Conservation (phyloP, 2,797 vertebrate genomes). For the Leuciscus waleckii region DNA sequence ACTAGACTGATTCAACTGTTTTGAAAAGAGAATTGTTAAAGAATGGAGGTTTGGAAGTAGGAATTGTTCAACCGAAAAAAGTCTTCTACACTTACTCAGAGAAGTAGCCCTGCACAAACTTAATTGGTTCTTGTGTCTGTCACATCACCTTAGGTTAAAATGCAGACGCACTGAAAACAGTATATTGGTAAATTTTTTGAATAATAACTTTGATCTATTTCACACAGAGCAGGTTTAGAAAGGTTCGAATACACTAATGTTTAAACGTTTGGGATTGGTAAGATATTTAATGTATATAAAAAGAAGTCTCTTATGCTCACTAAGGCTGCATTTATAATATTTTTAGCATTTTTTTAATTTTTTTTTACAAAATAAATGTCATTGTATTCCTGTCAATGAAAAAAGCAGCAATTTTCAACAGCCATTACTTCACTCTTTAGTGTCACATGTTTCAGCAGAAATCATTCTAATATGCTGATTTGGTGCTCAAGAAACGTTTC, state of each 20-base stretch:
- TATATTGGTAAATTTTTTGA: not conserved
- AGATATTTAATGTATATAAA: not conserved
- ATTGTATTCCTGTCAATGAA: not conserved
- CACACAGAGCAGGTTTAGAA: not conserved
- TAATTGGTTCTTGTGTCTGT: not conserved
- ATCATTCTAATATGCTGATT: not conserved
- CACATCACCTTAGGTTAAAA: not conserved
- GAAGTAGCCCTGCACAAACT: not conserved
- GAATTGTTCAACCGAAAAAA: not conserved
- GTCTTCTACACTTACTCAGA: not conserved
- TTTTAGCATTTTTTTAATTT: not conserved
- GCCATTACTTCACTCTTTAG: not conserved
- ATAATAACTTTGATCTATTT: not conserved
- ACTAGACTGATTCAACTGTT: not conserved
- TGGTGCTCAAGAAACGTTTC: slow-evolving; percentile 5
- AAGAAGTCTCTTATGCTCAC: not conserved
- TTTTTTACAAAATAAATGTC: not conserved
- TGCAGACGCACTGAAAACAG: not conserved
- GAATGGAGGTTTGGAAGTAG: not conserved
- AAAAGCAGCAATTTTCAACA: not conserved
- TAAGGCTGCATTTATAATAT: not conserved
- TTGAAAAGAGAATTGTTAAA: not conserved
- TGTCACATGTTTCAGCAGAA: not conserved
- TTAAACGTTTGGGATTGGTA: not conserved
- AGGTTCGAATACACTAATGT: not conserved